Conservation (phyloP, 2,113 vertebrate genomes). For the Sclerurus mexicanus region DNA sequence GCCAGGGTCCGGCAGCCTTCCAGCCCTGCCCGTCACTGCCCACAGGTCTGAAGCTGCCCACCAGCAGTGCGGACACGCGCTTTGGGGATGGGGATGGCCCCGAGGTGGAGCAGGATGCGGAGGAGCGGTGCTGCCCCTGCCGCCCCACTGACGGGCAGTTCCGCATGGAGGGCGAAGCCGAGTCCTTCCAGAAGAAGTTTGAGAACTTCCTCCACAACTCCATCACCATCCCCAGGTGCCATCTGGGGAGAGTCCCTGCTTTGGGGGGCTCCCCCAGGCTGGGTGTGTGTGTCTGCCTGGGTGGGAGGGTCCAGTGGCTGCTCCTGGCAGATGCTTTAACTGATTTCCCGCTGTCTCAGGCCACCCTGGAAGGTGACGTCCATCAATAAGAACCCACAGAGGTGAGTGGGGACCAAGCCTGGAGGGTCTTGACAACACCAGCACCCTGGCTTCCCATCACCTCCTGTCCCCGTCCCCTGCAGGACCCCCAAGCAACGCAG, state of each 20-base stretch:
- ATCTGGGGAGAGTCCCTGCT: not conserved
- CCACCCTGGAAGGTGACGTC: conserved; percentile 81
- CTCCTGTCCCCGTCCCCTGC: accelerated
- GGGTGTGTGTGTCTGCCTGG: not conserved
- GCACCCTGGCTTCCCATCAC: accelerated
- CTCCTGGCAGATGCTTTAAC: not conserved
- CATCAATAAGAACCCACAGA: conserved; percentile 70
- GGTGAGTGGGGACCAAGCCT: conserved; percentile 37
- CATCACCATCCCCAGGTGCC: conserved; percentile 80
- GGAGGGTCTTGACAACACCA: accelerated
- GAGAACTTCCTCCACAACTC: conserved; percentile 83
- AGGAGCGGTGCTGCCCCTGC: conserved; percentile 77
- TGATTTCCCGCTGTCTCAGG: not conserved
- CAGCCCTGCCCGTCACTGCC: not conserved
- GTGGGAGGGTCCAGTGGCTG: not conserved
- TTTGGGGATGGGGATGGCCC: conserved; percentile 53
- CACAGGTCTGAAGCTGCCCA: conserved; percentile 77
- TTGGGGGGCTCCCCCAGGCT: not conserved
- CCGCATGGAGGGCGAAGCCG: conserved; percentile 51
- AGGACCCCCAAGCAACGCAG: conserved; percentile 57
- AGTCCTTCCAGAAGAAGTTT: conserved; percentile 83
- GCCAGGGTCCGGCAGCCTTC: not conserved
- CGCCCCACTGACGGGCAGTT: conserved; percentile 56
- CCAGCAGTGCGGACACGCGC: conserved; percentile 74
- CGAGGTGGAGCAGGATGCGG: not conserved